Conservation (phyloP, 2,888 invertebrate species). For the Neoitamus cyanurus region DNA sequence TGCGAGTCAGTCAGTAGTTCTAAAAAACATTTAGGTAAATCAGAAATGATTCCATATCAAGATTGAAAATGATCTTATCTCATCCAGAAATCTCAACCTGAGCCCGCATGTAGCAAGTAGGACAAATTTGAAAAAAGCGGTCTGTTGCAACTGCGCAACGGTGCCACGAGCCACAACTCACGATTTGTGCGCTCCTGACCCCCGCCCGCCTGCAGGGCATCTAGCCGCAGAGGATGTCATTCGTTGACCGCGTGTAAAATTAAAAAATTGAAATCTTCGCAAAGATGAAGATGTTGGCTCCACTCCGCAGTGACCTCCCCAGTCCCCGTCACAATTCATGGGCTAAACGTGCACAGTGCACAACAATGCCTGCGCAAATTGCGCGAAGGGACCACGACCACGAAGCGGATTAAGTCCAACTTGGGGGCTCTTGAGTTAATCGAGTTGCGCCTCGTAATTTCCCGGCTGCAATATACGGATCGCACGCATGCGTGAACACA, state of each 20-base stretch:
- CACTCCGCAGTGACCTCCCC: neutral
- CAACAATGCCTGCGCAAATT: neutral
- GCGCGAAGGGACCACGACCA: neutral
- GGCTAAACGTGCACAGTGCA: neutral
- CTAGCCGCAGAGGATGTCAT: neutral
- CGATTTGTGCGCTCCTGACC: neutral
- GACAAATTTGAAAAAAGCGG: neutral
- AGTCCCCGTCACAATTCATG: neutral
- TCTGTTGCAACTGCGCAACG: neutral
- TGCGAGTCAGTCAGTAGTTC: neutral
- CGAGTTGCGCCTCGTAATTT: constrained; percentile 27
- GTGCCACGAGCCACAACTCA: neutral
- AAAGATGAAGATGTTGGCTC: constrained; percentile 13
- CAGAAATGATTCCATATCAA: neutral
- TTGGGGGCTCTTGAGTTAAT: constrained; percentile 22
- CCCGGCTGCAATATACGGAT: neutral
- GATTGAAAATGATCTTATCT: neutral
- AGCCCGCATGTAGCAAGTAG: neutral
- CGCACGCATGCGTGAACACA: constrained; percentile 35
- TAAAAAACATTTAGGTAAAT: neutral
- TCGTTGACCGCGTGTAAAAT: neutral
- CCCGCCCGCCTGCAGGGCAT: neutral
- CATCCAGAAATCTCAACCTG: neutral
- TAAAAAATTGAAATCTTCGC: neutral
- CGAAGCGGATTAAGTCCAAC: neutral